Evolutionary conservation across 2,113 vertebrate genomes (phyloP).

Genomic region (Poicephalus gulielmi): DNA sequence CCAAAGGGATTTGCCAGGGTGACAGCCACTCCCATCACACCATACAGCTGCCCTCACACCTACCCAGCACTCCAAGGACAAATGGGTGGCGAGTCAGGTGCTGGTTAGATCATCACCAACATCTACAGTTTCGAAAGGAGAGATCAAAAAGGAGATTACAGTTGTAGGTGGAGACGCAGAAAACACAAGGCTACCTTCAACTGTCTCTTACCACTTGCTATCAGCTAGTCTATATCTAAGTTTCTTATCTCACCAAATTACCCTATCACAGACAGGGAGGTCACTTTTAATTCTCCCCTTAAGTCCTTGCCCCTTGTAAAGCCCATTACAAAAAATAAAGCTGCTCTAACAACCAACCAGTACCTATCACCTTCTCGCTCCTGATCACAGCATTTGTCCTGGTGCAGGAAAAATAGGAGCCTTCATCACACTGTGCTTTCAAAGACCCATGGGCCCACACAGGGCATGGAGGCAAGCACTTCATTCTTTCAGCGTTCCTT

Average conservation of each 20-base stretch:
- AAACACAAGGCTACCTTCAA: neutral
- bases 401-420: neutral
- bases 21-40: neutral
- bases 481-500: neutral
- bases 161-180: neutral
- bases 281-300: neutral
- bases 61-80: neutral
- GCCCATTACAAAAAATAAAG: neutral
- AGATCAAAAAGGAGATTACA: constrained; percentile 33
- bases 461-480: neutral
- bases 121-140: constrained; percentile 19
- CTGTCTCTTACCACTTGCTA: neutral
- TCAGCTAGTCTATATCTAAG: neutral
- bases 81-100: neutral
- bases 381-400: neutral
- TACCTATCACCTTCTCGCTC: neutral
- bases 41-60: neutral
- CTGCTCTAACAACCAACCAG: neutral
- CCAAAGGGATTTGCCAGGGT: neutral
- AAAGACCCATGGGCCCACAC: neutral
- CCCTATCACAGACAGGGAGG: neutral
- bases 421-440: neutral
- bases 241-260: neutral
- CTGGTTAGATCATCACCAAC: constrained; percentile 37
- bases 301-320: neutral